A percentile compares a stretch with the other conserved stretches of the same genome.
Evolutionary conservation across 2,113 vertebrate species (phyloP).

Genomic region (Puffinus mauretanicus): DNA sequence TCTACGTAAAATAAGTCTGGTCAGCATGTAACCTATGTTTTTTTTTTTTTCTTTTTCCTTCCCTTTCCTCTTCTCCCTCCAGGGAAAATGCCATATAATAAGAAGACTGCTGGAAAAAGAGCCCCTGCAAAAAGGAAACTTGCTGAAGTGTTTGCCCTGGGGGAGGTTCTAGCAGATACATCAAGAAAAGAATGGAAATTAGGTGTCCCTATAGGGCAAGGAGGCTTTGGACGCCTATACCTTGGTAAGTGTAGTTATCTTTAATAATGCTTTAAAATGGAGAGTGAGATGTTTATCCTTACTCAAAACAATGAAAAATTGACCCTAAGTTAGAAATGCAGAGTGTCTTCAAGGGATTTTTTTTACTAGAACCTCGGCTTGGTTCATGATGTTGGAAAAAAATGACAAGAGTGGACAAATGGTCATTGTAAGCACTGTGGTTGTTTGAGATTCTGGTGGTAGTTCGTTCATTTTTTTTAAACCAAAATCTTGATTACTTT

Average conservation of each 20-base stretch:
- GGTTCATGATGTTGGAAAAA: background rate
- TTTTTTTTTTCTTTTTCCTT: background rate
- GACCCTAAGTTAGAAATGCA: background rate
- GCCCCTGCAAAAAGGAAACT: constrained; percentile 86
- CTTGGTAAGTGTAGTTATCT: constrained; percentile 77
- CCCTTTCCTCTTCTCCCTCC: background rate
- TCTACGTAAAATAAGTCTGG: background rate
- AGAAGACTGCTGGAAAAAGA: constrained; percentile 77
- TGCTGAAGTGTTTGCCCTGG: constrained; percentile 86
- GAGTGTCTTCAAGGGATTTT: background rate
- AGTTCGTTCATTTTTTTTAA: background rate
- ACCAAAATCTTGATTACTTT: background rate
- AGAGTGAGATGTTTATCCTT: background rate
- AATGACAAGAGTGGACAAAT: background rate
- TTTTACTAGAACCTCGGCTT: background rate
- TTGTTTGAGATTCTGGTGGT: background rate
- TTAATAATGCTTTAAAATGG: background rate
- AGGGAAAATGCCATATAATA: constrained; percentile 84
- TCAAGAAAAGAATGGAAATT: constrained; percentile 91
- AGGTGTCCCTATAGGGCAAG: constrained; percentile 85
- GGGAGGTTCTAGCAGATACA: constrained; percentile 87
- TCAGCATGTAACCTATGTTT: background rate
- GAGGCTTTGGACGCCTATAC: constrained; percentile 93
- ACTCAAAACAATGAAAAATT: background rate
- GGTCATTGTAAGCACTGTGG: background rate